Evolutionary conservation across 1,140 invertebrate genomes (phyloP).

Genomic region (Ceratoteleas bidentatus): DNA sequence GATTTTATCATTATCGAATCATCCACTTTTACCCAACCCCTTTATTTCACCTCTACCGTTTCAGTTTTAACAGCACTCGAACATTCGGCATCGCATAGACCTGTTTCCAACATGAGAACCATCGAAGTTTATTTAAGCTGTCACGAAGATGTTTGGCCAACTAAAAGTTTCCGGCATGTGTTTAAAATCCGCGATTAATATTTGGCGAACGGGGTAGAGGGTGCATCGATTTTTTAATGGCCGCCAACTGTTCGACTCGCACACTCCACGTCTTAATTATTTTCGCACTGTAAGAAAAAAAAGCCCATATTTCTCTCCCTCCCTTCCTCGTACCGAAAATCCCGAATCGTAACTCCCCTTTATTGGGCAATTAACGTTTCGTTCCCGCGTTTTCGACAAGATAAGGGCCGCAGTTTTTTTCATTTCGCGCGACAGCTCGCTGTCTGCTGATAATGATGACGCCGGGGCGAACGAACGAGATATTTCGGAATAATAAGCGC

Average conservation of each 20-base stretch:
- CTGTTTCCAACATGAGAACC: slow-evolving; percentile 7
- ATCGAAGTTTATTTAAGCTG: slow-evolving; percentile 65
- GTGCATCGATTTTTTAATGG: slow-evolving; percentile 58
- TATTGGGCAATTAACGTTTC: slow-evolving; percentile 81
- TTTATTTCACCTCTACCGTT: too few relatives aligned
- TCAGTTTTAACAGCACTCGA: not conserved
- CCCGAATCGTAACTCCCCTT: slow-evolving; percentile 76
- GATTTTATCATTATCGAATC: too few relatives aligned
- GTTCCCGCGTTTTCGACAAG: slow-evolving; percentile 48
- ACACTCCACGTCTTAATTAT: slow-evolving; percentile 1
- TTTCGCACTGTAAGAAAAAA: slow-evolving; percentile 56
- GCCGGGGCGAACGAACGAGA: slow-evolving; percentile 73
- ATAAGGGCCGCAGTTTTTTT: slow-evolving; percentile 73
- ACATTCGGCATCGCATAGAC: not conserved
- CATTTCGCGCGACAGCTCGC: slow-evolving; percentile 71
- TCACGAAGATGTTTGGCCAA: slow-evolving; percentile 73
- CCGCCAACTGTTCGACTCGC: slow-evolving; percentile 51
- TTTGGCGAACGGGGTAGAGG: slow-evolving; percentile 40
- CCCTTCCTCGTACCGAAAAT: slow-evolving; percentile 70
- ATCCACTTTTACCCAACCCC: not conserved
- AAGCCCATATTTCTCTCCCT: slow-evolving; percentile 73
- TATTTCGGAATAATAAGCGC: slow-evolving; percentile 81
- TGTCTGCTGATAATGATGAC: slow-evolving; percentile 67
- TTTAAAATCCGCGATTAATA: slow-evolving; percentile 62
- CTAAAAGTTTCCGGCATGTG: slow-evolving; percentile 71